Evolutionary conservation across 1,140 invertebrate species (phyloP).

Genomic region (Anastrepha ludens): DNA sequence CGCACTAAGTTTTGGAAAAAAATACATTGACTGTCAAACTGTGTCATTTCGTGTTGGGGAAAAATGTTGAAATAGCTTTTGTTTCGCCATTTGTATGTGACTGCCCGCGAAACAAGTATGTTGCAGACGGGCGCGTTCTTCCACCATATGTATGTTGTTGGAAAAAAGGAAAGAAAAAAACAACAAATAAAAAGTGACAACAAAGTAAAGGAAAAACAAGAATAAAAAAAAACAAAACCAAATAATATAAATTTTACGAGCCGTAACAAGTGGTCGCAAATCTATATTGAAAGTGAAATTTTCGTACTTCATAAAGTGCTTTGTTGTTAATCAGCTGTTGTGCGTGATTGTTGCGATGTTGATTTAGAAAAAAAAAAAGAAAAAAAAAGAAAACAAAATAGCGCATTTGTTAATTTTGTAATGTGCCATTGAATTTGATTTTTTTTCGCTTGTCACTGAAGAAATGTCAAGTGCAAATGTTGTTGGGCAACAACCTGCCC

Average conservation of each 20-base stretch:
- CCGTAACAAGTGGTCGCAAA: slow-evolving; percentile 2
- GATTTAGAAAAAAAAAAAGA: background rate
- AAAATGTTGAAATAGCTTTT: background rate
- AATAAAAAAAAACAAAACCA: background rate
- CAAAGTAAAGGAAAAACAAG: background rate
- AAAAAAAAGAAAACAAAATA: background rate
- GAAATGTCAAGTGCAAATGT: background rate
- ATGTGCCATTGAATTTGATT: slow-evolving; percentile 1
- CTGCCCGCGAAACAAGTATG: slow-evolving; percentile 20
- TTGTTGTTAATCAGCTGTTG: background rate
- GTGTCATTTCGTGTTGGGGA: background rate
- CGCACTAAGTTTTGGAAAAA: background rate
- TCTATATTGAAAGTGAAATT: background rate
- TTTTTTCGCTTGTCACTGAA: background rate
- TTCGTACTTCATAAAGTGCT: background rate
- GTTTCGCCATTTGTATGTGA: background rate
- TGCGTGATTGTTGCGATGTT: background rate
- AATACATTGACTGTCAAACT: background rate
- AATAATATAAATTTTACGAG: slow-evolving; percentile 7
- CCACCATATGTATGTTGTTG: background rate
- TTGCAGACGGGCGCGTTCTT: background rate
- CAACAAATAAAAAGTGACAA: slow-evolving; percentile 32
- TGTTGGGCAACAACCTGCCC: background rate
- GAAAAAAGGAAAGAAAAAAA: background rate
- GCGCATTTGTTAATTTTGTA: background rate